Evolutionary conservation across 2,113 vertebrate species (phyloP).

Genomic region (Macaca nemestrina): DNA sequence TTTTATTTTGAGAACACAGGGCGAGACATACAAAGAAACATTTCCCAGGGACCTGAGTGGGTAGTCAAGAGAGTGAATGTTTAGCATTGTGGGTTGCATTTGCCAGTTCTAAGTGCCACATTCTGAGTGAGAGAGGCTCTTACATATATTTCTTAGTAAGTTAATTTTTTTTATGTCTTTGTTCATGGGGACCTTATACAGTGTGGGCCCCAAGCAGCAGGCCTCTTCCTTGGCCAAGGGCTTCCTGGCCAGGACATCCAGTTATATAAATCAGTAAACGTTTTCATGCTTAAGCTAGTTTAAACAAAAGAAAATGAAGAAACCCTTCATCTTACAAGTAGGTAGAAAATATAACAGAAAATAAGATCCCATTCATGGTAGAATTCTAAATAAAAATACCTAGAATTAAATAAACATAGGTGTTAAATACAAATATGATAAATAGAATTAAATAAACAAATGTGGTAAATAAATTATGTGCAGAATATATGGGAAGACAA

Average conservation of each 20-base stretch:
- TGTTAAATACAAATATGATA: neutral
- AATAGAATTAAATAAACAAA: neutral
- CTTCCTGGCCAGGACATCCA: neutral
- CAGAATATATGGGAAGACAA: neutral
- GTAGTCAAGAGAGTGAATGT: neutral
- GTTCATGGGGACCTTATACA: neutral
- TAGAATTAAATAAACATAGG: neutral
- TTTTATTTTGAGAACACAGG: neutral
- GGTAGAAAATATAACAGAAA: neutral
- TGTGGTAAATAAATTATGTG: neutral
- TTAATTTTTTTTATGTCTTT: neutral
- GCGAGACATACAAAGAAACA: neutral
- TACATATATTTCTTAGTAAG: neutral
- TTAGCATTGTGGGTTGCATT: neutral
- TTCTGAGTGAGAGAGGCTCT: neutral
- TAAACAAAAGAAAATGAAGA: neutral
- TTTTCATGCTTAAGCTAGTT: neutral
- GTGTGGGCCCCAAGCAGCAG: neutral
- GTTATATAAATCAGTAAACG: neutral
- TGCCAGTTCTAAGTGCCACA: neutral
- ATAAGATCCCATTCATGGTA: neutral
- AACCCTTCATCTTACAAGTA: neutral
- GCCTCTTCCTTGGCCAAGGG: neutral
- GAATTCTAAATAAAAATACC: conserved; percentile 7
- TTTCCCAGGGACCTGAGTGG: neutral